phyloP scores from a whole-genome alignment of 2,888 invertebrate genomes.

The Machimus rusticus region DNA sequence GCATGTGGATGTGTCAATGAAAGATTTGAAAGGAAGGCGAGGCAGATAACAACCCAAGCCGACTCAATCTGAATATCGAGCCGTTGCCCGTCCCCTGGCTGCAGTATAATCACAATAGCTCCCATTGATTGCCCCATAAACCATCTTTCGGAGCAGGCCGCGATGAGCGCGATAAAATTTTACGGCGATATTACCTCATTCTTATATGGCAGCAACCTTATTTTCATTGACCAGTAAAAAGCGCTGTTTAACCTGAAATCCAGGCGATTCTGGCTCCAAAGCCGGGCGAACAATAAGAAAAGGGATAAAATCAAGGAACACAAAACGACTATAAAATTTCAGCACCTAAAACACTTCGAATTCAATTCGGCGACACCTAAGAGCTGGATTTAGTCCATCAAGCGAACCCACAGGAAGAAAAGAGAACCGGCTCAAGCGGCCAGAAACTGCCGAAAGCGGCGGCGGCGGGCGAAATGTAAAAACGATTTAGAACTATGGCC shows the following conservation, averaged over 20 bases:
- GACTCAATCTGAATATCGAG: background rate
- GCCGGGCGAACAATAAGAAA: slow-evolving; percentile 3
- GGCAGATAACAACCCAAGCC: background rate
- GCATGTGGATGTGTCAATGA: background rate
- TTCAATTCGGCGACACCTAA: slow-evolving; percentile 39
- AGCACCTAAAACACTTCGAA: slow-evolving; percentile 31
- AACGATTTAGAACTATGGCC: slow-evolving; percentile 34
- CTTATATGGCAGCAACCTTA: slow-evolving; percentile 14
- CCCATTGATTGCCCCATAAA: slow-evolving; percentile 1
- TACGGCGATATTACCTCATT: slow-evolving; percentile 17
- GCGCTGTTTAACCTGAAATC: background rate
- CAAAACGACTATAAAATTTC: slow-evolving; percentile 39
- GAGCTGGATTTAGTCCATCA: slow-evolving; percentile 33
- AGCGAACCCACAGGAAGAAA: slow-evolving; percentile 7
- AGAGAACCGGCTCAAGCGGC: background rate
- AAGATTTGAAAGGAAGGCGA: background rate
- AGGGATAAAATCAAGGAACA: slow-evolving; percentile 30
- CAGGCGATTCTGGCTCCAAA: background rate
- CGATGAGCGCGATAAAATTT: slow-evolving; percentile 8
- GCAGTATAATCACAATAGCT: background rate
- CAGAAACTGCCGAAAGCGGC: background rate
- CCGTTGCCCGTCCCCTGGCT: background rate
- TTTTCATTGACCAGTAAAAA: slow-evolving; percentile 32
- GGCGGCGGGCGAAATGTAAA: background rate
- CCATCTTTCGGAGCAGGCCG: background rate